These are phyloP conservation scores for Anhinga anhinga DNA, from an alignment of 2,113 vertebrate species.

Conservation along the genomic window DNA sequence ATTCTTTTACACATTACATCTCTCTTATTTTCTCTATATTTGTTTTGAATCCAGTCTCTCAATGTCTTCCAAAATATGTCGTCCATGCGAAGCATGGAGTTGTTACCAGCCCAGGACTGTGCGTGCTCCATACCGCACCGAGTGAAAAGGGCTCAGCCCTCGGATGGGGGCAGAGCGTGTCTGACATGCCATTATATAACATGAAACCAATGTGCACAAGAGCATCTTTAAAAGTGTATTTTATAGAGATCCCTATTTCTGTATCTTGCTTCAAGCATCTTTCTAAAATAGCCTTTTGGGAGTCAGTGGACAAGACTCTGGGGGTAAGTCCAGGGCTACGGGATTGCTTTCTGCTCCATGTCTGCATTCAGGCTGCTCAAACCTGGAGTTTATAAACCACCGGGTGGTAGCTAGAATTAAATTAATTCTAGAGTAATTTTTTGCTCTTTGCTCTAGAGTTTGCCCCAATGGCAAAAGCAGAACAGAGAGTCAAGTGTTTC, in stretches of 20 bases:
- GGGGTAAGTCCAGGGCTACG: not conserved
- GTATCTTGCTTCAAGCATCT: not conserved
- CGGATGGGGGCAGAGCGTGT: not conserved
- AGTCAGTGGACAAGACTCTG: not conserved
- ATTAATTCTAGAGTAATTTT: not conserved
- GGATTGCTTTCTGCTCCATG: not conserved
- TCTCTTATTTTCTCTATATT: constrained; percentile 15
- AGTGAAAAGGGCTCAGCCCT: not conserved
- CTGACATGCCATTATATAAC: constrained; percentile 54
- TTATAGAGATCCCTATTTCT: constrained; percentile 16
- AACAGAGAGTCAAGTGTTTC: not conserved
- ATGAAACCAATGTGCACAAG: constrained; percentile 54
- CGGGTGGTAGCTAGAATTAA: not conserved
- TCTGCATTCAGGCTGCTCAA: not conserved
- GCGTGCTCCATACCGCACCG: not conserved
- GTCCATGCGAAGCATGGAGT: not conserved
- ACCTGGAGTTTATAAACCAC: not conserved
- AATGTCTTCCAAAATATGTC: constrained; percentile 15
- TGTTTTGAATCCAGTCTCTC: not conserved
- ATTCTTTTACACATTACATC: not conserved
- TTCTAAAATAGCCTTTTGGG: constrained; percentile 19
- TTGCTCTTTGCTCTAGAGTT: not conserved
- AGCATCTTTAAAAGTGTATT: not conserved
- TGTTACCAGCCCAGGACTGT: not conserved
- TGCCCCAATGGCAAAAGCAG: not conserved